Evolutionary conservation across 1,140 invertebrate genomes (phyloP).

Genomic region (Sitodiplosis mosellana): DNA sequence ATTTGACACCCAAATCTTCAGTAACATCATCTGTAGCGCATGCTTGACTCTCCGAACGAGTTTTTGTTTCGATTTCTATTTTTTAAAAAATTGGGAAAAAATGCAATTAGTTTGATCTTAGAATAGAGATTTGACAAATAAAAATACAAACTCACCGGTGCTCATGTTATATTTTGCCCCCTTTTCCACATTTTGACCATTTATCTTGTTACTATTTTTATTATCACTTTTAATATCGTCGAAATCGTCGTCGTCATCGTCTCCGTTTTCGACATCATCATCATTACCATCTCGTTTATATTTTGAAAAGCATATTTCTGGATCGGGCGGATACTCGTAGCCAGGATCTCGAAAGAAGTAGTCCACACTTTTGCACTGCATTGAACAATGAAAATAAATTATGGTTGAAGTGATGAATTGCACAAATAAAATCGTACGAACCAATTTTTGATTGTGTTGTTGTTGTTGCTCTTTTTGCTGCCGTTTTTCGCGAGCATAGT

Average conservation of each 20-base stretch:
- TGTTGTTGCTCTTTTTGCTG: not conserved
- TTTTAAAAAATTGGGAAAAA: not conserved
- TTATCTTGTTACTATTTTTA: not conserved
- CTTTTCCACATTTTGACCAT: not conserved
- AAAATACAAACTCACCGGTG: not conserved
- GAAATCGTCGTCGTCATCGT: not conserved
- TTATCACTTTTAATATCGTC: not conserved
- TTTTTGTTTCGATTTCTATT: not conserved
- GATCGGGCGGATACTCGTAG: slow-evolving; percentile 1
- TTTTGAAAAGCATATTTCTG: not conserved
- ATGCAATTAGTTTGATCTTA: not conserved
- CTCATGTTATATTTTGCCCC: not conserved
- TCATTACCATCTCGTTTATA: not conserved
- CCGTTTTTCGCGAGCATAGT: slow-evolving; percentile 18
- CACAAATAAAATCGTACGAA: not conserved
- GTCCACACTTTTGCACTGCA: not conserved
- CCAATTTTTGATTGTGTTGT: not conserved
- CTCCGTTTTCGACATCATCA: not conserved
- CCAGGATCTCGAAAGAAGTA: not conserved
- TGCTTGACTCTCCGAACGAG: not conserved
- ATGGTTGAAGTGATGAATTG: not conserved
- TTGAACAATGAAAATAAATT: not conserved
- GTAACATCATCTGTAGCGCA: not conserved
- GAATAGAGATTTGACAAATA: not conserved
- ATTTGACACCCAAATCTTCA: not conserved